Evolutionary conservation across 2,888 invertebrate species (phyloP).

Genomic region (Gerosis bhagava): DNA sequence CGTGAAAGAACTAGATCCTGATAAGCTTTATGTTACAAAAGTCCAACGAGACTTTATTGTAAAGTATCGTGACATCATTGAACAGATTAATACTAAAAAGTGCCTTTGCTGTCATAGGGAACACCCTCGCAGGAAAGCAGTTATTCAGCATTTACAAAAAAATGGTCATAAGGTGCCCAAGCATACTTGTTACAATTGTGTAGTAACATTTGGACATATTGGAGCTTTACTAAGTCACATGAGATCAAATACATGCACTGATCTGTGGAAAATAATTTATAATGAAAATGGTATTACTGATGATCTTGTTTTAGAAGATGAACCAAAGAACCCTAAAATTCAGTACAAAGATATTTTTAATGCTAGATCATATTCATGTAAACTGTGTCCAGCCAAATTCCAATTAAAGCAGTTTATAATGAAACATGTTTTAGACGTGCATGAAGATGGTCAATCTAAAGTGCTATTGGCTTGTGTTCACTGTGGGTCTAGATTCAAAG

Average conservation of each 20-base stretch:
- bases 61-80: slow-evolving; percentile 70
- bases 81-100: slow-evolving; percentile 75
- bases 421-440: slow-evolving; percentile 75
- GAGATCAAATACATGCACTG: slow-evolving; percentile 73
- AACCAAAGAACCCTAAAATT: slow-evolving; percentile 62
- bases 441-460: slow-evolving; percentile 73
- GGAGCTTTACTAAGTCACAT: slow-evolving; percentile 77
- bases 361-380: slow-evolving; percentile 75
- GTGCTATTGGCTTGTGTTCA: slow-evolving; percentile 69
- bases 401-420: slow-evolving; percentile 77
- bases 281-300: slow-evolving; percentile 75
- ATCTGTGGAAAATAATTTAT: slow-evolving; percentile 76
- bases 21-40: slow-evolving; percentile 66
- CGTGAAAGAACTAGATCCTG: slow-evolving; percentile 60
- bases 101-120: slow-evolving; percentile 74
- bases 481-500: slow-evolving; percentile 70
- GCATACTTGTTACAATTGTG: slow-evolving; percentile 84
- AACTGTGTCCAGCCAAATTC: slow-evolving; percentile 76
- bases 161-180: slow-evolving; percentile 82
- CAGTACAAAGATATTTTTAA: slow-evolving; percentile 77
- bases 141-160: slow-evolving; percentile 78
- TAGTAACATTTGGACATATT: slow-evolving; percentile 80
- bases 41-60: slow-evolving; percentile 71
- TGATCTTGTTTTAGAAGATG: slow-evolving; percentile 68
- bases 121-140: slow-evolving; percentile 75